Evolutionary conservation across 2,888 invertebrate species (phyloP).

Genomic region (Agonopterix alstromeriana): DNA sequence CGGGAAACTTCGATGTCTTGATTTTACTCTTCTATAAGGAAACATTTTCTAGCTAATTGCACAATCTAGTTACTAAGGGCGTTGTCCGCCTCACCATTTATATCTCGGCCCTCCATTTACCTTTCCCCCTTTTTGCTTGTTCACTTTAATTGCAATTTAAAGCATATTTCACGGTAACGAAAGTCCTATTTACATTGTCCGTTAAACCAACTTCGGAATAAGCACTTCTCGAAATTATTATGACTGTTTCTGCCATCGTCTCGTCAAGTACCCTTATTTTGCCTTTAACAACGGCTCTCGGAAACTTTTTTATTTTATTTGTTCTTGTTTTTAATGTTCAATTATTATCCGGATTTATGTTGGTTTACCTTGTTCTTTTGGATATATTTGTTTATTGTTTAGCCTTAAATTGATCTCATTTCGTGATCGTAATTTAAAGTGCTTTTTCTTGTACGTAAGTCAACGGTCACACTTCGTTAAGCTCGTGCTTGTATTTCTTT

Average conservation of each 20-base stretch:
- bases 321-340: conserved; percentile 2
- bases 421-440: no score
- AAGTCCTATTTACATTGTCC: conserved; percentile 42
- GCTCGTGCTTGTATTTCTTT: no score
- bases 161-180: conserved; percentile 42
- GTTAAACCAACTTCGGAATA: conserved; percentile 15
- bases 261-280: conserved; percentile 16
- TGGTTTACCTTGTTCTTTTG: not conserved
- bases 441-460: no score
- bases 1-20: conserved; percentile 6
- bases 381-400: not conserved
- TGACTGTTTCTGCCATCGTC: conserved; percentile 12
- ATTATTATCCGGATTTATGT: not conserved
- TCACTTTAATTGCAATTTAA: conserved; percentile 42
- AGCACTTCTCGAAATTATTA: conserved; percentile 15
- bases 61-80: conserved; percentile 44
- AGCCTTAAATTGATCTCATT: not conserved
- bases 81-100: conserved; percentile 44
- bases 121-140: conserved; percentile 34
- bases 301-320: conserved; percentile 15
- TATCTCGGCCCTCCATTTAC: conserved; percentile 37
- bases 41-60: conserved; percentile 53
- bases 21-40: conserved; percentile 14
- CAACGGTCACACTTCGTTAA: no score
- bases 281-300: conserved; percentile 11